phyloP scores from a whole-genome alignment of 2,797 vertebrate species.

The Gouania willdenowi region DNA sequence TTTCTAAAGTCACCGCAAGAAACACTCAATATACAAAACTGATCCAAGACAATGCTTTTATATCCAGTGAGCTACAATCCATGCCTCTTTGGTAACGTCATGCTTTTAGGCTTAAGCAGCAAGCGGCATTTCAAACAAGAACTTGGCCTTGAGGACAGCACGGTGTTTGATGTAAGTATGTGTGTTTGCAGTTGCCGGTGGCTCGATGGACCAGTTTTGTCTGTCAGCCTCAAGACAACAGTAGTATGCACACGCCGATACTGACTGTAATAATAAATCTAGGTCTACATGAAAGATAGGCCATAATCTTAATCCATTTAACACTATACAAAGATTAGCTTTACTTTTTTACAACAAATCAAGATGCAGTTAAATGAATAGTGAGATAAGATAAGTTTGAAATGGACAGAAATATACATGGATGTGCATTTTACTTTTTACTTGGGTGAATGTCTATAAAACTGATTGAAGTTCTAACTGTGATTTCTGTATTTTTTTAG shows the following conservation, averaged over 20 bases:
- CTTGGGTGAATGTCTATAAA: conserved; percentile 15
- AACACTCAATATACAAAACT: conserved; percentile 16
- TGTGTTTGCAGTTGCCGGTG: conserved; percentile 27
- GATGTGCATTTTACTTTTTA: too few relatives aligned
- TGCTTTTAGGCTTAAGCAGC: neutral
- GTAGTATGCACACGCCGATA: conserved; percentile 19
- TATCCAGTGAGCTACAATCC: conserved; percentile 5
- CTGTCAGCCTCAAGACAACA: conserved; percentile 33
- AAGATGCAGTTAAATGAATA: too few relatives aligned
- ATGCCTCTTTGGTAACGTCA: too few relatives aligned
- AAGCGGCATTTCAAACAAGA: neutral
- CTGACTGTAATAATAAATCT: too few relatives aligned
- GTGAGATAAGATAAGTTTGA: too few relatives aligned
- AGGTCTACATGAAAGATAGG: too few relatives aligned
- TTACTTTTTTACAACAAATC: conserved; percentile 14
- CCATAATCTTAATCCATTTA: too few relatives aligned
- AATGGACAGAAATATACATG: too few relatives aligned
- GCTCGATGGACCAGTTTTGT: conserved; percentile 63
- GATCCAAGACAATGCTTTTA: conserved; percentile 12
- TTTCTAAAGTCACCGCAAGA: conserved; percentile 17
- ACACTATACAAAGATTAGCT: too few relatives aligned
- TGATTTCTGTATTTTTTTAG: too few relatives aligned
- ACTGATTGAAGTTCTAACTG: too few relatives aligned
- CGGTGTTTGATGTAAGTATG: conserved; percentile 9
- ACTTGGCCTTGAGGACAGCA: neutral